Percentiles rank a stretch among this genome's conserved stretches.
phyloP scores from a whole-genome alignment of 2,113 vertebrate species.

The Ictidomys tridecemlineatus region DNA sequence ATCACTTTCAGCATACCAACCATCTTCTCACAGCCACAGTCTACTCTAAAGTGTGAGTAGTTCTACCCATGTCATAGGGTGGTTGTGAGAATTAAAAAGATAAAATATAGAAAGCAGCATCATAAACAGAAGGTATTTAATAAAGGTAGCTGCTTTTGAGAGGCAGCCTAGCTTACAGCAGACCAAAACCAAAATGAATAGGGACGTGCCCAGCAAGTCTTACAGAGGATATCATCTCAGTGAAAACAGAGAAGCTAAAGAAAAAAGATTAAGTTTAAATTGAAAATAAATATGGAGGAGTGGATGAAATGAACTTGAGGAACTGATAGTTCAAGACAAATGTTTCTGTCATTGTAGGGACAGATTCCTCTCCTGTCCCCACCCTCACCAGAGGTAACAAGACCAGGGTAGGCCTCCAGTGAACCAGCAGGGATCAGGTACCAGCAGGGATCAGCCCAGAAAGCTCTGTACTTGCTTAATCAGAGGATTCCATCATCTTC shows the following conservation, averaged over 20 bases:
- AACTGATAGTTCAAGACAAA: background rate
- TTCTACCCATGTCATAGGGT: background rate
- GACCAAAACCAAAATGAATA: background rate
- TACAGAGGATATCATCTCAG: background rate
- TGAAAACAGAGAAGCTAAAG: background rate
- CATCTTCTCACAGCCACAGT: background rate
- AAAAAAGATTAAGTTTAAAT: background rate
- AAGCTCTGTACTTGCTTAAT: background rate
- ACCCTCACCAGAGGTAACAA: background rate
- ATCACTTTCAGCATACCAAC: background rate
- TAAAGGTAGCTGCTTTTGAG: background rate
- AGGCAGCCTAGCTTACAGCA: background rate
- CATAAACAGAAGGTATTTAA: background rate
- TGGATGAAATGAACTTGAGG: background rate
- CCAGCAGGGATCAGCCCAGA: background rate
- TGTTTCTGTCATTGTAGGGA: background rate
- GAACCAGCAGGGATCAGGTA: background rate
- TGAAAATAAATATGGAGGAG: background rate
- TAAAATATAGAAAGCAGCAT: background rate
- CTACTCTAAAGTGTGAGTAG: background rate
- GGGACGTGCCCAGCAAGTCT: background rate
- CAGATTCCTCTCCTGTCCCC: background rate
- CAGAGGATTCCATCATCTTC: background rate
- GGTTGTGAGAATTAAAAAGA: conserved; percentile 27
- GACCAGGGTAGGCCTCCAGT: background rate